Evolutionary conservation across 2,113 vertebrate species (phyloP).

Genomic region (Zosterops japonicus): DNA sequence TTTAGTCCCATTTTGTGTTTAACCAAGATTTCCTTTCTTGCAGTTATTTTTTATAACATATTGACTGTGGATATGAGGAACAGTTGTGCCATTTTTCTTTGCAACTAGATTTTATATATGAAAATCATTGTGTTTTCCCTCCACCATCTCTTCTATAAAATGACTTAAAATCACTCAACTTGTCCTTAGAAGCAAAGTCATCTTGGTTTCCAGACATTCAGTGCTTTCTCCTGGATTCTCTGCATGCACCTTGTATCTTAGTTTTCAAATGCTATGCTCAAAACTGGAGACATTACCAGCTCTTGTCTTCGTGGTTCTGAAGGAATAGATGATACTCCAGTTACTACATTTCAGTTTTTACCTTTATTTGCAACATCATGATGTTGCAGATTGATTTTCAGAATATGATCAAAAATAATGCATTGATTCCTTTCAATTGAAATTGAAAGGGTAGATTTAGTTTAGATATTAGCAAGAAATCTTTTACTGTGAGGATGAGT

Average conservation of each 20-base stretch:
- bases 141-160: not conserved
- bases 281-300: not conserved
- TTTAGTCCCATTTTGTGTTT: not conserved
- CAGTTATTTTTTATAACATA: not conserved
- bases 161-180: not conserved
- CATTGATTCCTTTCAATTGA: accelerated
- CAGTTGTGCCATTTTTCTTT: not conserved
- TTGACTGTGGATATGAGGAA: not conserved
- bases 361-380: not conserved
- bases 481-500: not conserved
- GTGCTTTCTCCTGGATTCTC: not conserved
- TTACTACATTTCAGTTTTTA: not conserved
- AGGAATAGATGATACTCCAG: not conserved
- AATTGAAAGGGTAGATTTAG: not conserved
- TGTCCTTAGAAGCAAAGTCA: not conserved
- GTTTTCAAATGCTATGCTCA: not conserved
- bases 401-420: not conserved
- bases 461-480: not conserved
- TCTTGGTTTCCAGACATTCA: not conserved
- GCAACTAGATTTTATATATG: not conserved
- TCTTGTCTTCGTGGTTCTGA: not conserved
- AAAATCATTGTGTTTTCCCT: not conserved
- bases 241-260: not conserved
- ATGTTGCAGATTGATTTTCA: not conserved
- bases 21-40: not conserved